Evolutionary conservation across 2,888 invertebrate genomes (phyloP).

Genomic region (Drosophila tanythrix): DNA sequence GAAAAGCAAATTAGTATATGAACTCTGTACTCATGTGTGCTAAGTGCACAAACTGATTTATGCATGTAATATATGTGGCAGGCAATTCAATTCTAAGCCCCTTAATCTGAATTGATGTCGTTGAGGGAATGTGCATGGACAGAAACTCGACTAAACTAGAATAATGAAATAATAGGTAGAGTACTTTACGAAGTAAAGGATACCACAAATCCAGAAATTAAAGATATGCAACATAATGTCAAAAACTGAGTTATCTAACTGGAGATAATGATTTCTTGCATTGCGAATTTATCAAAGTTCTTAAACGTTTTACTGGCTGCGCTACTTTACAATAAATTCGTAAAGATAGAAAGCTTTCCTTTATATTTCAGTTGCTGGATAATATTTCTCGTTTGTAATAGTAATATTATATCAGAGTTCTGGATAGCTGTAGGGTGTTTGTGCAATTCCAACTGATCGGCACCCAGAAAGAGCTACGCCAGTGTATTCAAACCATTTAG

Average conservation of each 20-base stretch:
- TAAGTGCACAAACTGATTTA: constrained; percentile 26
- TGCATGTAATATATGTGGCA: constrained; percentile 42
- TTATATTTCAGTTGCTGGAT: not conserved
- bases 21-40: constrained; percentile 2
- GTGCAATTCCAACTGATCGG: not conserved
- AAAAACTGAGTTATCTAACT: not conserved
- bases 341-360: not conserved
- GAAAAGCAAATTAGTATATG: not conserved
- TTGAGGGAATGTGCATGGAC: constrained; percentile 10
- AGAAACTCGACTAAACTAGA: constrained; percentile 17
- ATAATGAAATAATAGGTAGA: constrained; percentile 3
- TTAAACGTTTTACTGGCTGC: not conserved
- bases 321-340: not conserved
- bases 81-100: constrained; percentile 52
- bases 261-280: not conserved
- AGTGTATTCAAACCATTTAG: constrained; percentile 45
- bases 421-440: not conserved
- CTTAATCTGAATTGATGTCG: constrained; percentile 49
- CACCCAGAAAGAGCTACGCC: constrained; percentile 9
- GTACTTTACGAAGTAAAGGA: not conserved
- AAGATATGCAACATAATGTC: not conserved
- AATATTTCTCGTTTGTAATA: not conserved
- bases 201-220: not conserved
- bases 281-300: not conserved
- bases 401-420: not conserved